Conservation (phyloP, 2,113 vertebrate genomes). For the Xenopus laevis region DNA sequence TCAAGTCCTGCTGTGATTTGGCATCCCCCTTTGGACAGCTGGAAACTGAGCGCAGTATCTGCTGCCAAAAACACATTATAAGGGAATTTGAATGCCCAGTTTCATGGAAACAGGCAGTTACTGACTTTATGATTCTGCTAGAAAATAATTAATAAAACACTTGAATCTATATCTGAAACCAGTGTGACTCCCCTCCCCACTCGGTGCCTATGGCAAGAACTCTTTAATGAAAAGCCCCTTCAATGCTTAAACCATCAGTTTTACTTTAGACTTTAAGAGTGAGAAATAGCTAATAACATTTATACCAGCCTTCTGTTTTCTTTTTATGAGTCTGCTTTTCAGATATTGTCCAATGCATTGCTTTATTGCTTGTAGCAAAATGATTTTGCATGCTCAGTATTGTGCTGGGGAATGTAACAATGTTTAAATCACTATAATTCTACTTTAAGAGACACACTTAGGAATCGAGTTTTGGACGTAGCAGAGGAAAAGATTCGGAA, state of each 20-base stretch:
- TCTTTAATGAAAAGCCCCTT: constrained; percentile 37
- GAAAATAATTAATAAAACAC: constrained; percentile 53
- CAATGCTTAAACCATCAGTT: constrained; percentile 37
- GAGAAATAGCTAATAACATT: constrained; percentile 53
- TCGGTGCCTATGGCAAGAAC: constrained; percentile 34
- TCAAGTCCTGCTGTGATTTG: constrained; percentile 94
- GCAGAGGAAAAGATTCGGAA: background rate
- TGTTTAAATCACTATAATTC: constrained; percentile 17
- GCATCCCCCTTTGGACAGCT: constrained; percentile 91
- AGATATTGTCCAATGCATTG: constrained; percentile 57
- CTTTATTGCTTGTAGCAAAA: constrained; percentile 62
- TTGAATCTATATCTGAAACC: constrained; percentile 44
- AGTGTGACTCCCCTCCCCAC: constrained; percentile 21
- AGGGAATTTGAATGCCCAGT: constrained; percentile 66
- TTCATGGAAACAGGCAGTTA: constrained; percentile 57
- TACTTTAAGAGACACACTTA: constrained; percentile 8
- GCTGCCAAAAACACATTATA: constrained; percentile 77
- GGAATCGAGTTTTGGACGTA: background rate
- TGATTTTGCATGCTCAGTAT: constrained; percentile 54
- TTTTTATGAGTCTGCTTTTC: constrained; percentile 61
- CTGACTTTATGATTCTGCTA: constrained; percentile 57
- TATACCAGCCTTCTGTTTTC: constrained; percentile 51
- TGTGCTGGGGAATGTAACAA: constrained; percentile 1
- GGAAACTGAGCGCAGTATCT: constrained; percentile 76
- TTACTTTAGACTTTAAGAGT: constrained; percentile 46